Evolutionary conservation across 2,888 invertebrate genomes (phyloP).

Genomic region (Hemaris fuciformis): DNA sequence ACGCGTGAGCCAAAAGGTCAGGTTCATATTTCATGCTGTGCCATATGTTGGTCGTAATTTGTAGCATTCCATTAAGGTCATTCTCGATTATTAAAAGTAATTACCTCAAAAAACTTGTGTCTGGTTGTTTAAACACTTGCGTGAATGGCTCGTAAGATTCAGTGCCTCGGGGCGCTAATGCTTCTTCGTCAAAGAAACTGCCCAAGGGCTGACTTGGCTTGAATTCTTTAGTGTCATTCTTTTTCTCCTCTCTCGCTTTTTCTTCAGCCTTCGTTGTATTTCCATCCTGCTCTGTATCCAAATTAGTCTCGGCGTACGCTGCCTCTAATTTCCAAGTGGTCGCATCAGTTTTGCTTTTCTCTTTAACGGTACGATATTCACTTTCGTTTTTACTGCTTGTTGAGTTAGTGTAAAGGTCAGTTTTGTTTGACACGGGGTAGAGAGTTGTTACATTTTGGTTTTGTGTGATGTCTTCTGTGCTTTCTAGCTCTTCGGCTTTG

Average conservation of each 20-base stretch:
- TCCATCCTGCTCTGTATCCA: constrained; percentile 29
- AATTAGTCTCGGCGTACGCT: constrained; percentile 41
- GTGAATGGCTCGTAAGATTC: constrained; percentile 27
- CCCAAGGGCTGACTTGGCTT: constrained; percentile 78
- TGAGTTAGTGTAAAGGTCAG: constrained; percentile 17
- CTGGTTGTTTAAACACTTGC: constrained; percentile 42
- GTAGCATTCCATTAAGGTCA: neutral
- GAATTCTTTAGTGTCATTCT: constrained; percentile 56
- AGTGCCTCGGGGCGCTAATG: constrained; percentile 28
- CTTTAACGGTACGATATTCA: constrained; percentile 14
- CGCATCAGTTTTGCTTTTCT: constrained; percentile 13
- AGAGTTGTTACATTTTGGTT: constrained; percentile 54
- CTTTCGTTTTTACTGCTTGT: constrained; percentile 17
- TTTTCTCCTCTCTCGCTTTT: constrained; percentile 22
- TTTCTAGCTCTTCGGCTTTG: constrained; percentile 36
- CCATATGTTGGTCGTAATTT: neutral
- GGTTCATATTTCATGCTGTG: neutral
- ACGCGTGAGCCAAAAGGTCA: neutral
- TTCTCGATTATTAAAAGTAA: neutral
- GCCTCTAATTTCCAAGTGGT: constrained; percentile 59
- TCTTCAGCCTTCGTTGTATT: constrained; percentile 32
- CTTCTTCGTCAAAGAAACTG: constrained; percentile 68
- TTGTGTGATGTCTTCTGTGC: constrained; percentile 37
- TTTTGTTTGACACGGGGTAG: constrained; percentile 47
- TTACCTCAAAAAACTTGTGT: constrained; percentile 49